Evolutionary conservation across 2,888 invertebrate species (phyloP), one percentile per base, ranked within the genome.

Genomic region (Chrysomela aeneicollis): DNA sequence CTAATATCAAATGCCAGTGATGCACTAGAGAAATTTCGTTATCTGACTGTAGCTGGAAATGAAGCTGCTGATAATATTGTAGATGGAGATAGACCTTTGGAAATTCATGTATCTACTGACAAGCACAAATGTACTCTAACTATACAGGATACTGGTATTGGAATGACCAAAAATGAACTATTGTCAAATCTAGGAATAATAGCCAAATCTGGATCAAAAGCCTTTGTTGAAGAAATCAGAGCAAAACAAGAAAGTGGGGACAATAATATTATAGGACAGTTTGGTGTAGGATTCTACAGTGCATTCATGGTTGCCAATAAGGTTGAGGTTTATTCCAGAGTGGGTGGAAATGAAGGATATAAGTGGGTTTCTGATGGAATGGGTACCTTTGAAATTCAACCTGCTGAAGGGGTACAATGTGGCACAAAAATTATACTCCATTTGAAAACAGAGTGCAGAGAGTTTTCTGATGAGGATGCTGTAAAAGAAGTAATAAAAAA

Each of bases 251-350:
- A 88, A 47, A 82, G 85, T 3, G 85, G 86, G 1, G 88, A 89
- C 10, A 88, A 87, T 71, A 90, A 92, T 68, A 95, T 97, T 59
- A 97, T 97, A 79, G 97, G 98, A 2, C 97, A 98, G 82, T 98
- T 98, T 85, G 98, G 98, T 71, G 98, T 98, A 17, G 98, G 98
- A 0, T 98, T 98, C 82, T 98, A 98, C 82, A 97, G 98, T 12
- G 91, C 93, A 0, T 98, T 98, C 81, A 98, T 98, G 95, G 98
- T 98, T 2, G 96, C 97, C 19, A 92, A 97, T 74, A 92, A 91
- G 79, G 95, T 98, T 22, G 96, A 97, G 77, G 97, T 98, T 0
- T 97, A 85, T 79, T 94, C 97, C 1, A 88, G 89, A 77, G 90
- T 92, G 62, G 89, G 91, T 63, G 80, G 82, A 2, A 87, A 88